Evolutionary conservation across 2,113 vertebrate genomes (phyloP).

Genomic region (Thalassarche chlororhynchos): DNA sequence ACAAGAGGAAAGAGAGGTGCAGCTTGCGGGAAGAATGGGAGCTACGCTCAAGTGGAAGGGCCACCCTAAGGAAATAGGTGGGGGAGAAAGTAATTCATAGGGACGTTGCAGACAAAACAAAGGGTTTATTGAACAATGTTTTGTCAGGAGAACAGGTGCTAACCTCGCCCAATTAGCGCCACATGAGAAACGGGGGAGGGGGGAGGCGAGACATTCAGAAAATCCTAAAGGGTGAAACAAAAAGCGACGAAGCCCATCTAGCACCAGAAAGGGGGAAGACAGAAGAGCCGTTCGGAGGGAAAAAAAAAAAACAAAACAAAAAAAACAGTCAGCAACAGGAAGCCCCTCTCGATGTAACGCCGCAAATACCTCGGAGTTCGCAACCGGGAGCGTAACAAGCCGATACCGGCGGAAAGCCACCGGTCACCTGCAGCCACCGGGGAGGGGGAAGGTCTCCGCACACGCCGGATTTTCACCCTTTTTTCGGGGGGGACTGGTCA

Average conservation of each 20-base stretch:
- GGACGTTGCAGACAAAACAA: not conserved
- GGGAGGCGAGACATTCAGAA: fast-evolving
- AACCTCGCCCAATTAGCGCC: not conserved
- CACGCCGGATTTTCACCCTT: not conserved
- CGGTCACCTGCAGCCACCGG: not conserved
- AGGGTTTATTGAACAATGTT: not conserved
- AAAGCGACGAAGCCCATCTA: not conserved
- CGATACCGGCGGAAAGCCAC: too few relatives aligned
- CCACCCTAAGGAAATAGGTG: not conserved
- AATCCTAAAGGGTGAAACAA: not conserved
- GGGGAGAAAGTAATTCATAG: not conserved
- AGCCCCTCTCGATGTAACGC: not conserved
- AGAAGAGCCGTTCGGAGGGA: not conserved
- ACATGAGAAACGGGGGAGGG: fast-evolving
- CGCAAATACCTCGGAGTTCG: not conserved
- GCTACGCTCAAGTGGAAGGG: not conserved
- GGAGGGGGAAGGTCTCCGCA: too few relatives aligned
- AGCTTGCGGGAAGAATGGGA: not conserved
- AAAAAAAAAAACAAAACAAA: too few relatives aligned
- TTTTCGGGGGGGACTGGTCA: fast-evolving
- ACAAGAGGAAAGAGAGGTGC: not conserved
- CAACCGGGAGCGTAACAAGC: not conserved
- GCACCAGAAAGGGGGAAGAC: fast-evolving
- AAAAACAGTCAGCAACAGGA: too few relatives aligned
- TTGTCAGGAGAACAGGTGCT: not conserved